These are phyloP conservation scores for Pontoporia blainvillei DNA, from an alignment of 2,113 vertebrate genomes.

Conservation along the genomic window DNA sequence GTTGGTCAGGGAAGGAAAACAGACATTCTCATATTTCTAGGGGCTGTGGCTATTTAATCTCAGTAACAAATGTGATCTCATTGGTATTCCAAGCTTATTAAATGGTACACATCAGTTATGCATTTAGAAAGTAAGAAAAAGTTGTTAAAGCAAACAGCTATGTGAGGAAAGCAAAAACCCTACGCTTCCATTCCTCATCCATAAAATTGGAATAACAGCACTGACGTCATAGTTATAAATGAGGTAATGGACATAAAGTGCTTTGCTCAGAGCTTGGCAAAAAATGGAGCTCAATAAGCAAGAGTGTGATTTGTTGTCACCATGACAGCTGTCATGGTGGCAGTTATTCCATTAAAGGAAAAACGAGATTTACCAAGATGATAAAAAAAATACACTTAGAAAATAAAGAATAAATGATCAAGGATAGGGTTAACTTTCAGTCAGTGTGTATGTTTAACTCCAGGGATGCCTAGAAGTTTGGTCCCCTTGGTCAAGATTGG, in stretches of 20 bases:
- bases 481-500: neutral
- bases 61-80: neutral
- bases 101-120: neutral
- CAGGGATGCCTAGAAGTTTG: neutral
- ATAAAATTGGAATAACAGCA: neutral
- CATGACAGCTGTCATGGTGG: neutral
- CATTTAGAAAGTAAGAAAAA: conserved; percentile 9
- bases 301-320: neutral
- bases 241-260: neutral
- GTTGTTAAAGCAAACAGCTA: neutral
- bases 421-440: neutral
- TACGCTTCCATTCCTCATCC: neutral
- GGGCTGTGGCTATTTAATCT: neutral
- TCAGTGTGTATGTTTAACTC: neutral
- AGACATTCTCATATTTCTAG: neutral
- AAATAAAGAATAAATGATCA: neutral
- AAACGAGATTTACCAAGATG: neutral
- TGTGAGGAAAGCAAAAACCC: neutral
- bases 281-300: conserved; percentile 16
- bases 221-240: neutral
- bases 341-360: conserved; percentile 31
- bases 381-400: neutral
- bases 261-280: neutral
- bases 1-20: neutral
- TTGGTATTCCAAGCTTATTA: neutral